Conservation (phyloP, 1,140 invertebrate species). For the Calosoma granatense region DNA sequence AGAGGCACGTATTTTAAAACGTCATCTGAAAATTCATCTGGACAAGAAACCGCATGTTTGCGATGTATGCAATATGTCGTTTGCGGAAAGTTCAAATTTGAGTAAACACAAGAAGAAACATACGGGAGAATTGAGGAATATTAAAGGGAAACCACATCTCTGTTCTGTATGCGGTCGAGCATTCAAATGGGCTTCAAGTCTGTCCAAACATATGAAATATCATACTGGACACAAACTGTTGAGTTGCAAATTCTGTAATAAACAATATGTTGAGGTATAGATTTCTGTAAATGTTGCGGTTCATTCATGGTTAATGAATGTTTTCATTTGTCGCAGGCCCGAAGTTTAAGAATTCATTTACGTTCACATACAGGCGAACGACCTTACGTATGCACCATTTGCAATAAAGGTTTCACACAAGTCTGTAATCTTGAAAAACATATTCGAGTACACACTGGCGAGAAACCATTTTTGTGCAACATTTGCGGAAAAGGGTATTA, state of each 20-base stretch:
- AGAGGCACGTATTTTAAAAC: constrained; percentile 35
- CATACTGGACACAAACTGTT: constrained; percentile 37
- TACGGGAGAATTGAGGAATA: constrained; percentile 37
- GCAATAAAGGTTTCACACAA: constrained; percentile 55
- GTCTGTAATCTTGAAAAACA: constrained; percentile 43
- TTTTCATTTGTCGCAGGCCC: constrained; percentile 19
- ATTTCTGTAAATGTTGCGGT: constrained; percentile 12
- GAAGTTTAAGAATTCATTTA: constrained; percentile 33
- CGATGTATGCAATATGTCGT: constrained; percentile 39
- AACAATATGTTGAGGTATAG: constrained; percentile 35
- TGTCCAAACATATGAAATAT: constrained; percentile 38
- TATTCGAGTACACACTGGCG: constrained; percentile 35
- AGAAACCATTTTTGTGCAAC: constrained; percentile 40
- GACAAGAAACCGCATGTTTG: constrained; percentile 38
- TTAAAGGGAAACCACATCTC: constrained; percentile 36
- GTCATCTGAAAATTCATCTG: constrained; percentile 38
- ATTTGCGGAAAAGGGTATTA: constrained; percentile 44
- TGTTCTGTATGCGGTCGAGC: constrained; percentile 36
- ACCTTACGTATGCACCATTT: constrained; percentile 62
- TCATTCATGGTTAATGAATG: background rate
- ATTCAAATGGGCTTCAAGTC: constrained; percentile 37
- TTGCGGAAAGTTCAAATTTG: constrained; percentile 40
- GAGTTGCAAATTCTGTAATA: constrained; percentile 32
- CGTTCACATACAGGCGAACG: constrained; percentile 32
- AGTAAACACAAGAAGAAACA: constrained; percentile 40